Conservation (phyloP, 2,113 vertebrate genomes). For the Neogale vison region DNA sequence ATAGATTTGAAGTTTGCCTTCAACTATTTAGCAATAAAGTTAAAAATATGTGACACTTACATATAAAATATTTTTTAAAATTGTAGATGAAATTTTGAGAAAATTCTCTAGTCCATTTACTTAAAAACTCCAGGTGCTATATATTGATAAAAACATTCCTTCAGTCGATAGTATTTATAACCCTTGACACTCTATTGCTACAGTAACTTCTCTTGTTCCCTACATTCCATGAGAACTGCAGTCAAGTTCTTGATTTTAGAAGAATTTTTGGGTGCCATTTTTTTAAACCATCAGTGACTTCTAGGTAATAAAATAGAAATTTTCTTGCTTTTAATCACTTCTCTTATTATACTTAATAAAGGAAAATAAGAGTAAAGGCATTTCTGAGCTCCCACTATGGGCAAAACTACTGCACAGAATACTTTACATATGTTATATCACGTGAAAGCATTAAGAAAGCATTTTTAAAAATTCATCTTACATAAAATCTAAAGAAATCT, state of each 20-base stretch:
- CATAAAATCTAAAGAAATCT: neutral
- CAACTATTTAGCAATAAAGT: neutral
- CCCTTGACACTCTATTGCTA: accelerated
- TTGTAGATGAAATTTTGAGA: neutral
- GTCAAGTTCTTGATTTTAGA: neutral
- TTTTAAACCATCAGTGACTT: neutral
- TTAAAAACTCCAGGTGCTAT: neutral
- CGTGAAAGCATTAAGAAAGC: neutral
- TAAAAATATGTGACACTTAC: neutral
- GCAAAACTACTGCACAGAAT: neutral
- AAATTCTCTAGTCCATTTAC: neutral
- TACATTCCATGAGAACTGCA: neutral
- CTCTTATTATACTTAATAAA: neutral
- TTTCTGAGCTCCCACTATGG: neutral
- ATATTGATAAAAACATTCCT: neutral
- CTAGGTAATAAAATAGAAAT: neutral
- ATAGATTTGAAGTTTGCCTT: neutral
- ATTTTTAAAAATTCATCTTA: neutral
- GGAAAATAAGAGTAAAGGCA: neutral
- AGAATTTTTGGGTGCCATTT: neutral
- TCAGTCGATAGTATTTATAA: neutral
- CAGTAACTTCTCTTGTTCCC: neutral
- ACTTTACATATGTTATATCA: neutral
- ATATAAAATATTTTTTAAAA: neutral
- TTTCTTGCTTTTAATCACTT: neutral